Evolutionary conservation across 2,797 vertebrate species (phyloP).

Genomic region (Galago senegalensis): DNA sequence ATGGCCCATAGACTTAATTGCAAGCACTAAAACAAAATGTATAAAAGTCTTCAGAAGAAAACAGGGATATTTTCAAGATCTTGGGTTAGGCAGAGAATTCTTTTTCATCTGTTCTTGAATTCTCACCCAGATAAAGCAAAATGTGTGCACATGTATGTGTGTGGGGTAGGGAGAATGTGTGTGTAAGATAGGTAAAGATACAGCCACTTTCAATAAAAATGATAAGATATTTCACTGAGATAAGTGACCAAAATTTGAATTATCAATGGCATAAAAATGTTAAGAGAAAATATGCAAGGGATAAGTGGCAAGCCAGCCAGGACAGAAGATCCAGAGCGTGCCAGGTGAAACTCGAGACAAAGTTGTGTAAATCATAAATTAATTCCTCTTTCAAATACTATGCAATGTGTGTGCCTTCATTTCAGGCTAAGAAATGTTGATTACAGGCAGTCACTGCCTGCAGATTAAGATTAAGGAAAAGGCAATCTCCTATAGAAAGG

Average conservation of each 20-base stretch:
- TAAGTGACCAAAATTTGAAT: slow-evolving; percentile 75
- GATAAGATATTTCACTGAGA: slow-evolving; percentile 62
- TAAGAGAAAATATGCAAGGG: slow-evolving; percentile 68
- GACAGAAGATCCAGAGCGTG: slow-evolving; percentile 79
- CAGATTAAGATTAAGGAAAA: slow-evolving; percentile 62
- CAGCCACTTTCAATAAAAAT: slow-evolving; percentile 19
- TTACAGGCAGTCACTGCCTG: slow-evolving; percentile 57
- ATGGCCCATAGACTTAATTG: neutral
- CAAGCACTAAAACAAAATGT: neutral
- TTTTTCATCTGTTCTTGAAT: slow-evolving; percentile 62
- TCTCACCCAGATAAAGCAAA: slow-evolving; percentile 21
- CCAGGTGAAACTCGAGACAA: slow-evolving; percentile 75
- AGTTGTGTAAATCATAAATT: slow-evolving; percentile 74
- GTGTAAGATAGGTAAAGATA: neutral
- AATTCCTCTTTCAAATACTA: slow-evolving; percentile 73
- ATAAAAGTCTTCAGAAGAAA: slow-evolving; percentile 47
- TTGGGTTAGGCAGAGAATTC: slow-evolving; percentile 19
- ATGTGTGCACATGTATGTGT: neutral
- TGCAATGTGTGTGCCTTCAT: slow-evolving; percentile 54
- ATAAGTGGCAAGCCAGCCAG: slow-evolving; percentile 75
- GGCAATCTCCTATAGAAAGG: slow-evolving; percentile 26
- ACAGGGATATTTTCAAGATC: slow-evolving; percentile 9
- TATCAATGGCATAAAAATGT: slow-evolving; percentile 60
- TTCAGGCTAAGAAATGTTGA: slow-evolving; percentile 70
- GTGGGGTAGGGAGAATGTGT: neutral